A percentile compares a stretch with the other conserved stretches of the same genome.
Conservation (phyloP, 2,113 vertebrate species). For the Setophaga kirtlandii region DNA sequence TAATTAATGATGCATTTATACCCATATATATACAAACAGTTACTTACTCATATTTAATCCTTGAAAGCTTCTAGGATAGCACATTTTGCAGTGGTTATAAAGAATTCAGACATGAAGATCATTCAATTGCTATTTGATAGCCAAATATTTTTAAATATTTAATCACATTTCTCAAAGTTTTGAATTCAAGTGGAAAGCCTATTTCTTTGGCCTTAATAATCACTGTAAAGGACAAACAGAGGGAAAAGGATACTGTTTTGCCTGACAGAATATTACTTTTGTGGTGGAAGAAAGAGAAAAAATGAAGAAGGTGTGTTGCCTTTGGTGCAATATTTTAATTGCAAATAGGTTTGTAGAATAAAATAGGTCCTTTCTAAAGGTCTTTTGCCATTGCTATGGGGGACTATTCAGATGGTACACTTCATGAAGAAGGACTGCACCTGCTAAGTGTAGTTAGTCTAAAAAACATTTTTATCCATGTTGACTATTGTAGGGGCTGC, state of each 20-base stretch:
- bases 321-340: background rate
- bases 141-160: background rate
- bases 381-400: background rate
- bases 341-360: background rate
- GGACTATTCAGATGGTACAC: background rate
- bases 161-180: background rate
- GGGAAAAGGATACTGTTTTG: background rate
- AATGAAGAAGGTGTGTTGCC: background rate
- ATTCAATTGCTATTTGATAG: background rate
- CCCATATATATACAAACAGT: background rate
- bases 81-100: background rate
- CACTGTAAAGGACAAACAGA: background rate
- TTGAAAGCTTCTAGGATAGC: background rate
- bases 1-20: background rate
- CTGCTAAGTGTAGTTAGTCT: background rate
- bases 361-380: background rate
- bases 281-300: background rate
- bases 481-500: background rate
- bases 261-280: background rate
- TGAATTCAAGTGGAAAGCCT: background rate
- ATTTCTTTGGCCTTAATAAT: background rate
- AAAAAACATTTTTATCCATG: background rate
- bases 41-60: background rate
- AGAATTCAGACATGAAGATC: background rate
- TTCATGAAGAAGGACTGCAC: background rate